Evolutionary conservation across 2,113 vertebrate genomes (phyloP).

Genomic region (Myotis yumanensis): DNA sequence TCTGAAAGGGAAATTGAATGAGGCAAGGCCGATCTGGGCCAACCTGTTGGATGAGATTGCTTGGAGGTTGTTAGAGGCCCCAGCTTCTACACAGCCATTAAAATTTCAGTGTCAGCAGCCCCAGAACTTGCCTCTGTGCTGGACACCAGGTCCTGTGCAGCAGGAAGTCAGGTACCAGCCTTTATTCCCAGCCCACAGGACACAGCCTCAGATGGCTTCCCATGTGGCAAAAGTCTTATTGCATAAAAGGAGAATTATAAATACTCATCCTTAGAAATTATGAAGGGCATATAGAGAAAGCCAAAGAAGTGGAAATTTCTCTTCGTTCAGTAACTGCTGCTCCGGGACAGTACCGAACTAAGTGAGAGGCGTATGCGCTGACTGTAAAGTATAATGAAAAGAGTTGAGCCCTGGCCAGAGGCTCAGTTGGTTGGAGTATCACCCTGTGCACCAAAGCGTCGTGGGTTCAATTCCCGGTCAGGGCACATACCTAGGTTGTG

Average conservation of each 20-base stretch:
- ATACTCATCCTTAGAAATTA: not conserved
- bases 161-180: not conserved
- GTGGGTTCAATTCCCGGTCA: not conserved
- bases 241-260: conserved; percentile 22
- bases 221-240: not conserved
- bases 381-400: not conserved
- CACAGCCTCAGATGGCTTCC: not conserved
- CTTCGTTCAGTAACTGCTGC: not conserved
- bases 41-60: not conserved
- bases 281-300: not conserved
- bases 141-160: not conserved
- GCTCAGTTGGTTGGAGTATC: not conserved
- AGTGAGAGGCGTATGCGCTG: not conserved
- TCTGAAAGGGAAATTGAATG: conserved; percentile 61
- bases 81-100: conserved; percentile 61
- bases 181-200: not conserved
- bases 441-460: not conserved
- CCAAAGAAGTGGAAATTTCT: not conserved
- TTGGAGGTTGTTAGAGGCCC: not conserved
- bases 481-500: not conserved
- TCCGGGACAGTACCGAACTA: not conserved
- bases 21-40: conserved; percentile 49
- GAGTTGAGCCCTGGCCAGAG: not conserved
- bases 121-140: conserved; percentile 45
- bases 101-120: conserved; percentile 25